Evolutionary conservation across 2,888 invertebrate species (phyloP).

Genomic region (Nezara viridula): DNA sequence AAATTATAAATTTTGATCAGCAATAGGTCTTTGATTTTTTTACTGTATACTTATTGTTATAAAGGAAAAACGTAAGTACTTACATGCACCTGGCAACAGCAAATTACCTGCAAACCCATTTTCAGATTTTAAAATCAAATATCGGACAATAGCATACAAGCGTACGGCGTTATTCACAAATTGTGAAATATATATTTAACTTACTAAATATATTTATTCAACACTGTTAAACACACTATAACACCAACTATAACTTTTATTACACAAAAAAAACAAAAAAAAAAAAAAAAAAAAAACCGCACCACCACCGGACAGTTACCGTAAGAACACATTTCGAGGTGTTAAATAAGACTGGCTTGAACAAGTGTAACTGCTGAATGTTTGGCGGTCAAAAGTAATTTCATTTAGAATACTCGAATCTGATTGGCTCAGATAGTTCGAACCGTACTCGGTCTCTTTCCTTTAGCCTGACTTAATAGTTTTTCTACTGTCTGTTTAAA

Average conservation of each 20-base stretch:
- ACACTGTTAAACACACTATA: background rate
- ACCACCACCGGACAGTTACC: background rate
- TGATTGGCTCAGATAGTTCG: background rate
- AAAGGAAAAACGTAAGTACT: background rate
- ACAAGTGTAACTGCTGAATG: background rate
- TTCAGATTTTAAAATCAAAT: background rate
- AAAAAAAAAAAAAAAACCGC: too few species aligned
- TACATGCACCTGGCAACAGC: background rate
- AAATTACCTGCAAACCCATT: background rate
- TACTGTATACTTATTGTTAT: too few species aligned
- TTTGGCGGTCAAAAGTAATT: background rate
- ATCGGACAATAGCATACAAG: background rate
- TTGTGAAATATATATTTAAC: background rate
- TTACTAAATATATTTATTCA: background rate
- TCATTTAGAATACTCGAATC: background rate
- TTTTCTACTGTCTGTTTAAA: background rate
- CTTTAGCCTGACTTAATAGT: background rate
- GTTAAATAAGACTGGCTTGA: background rate
- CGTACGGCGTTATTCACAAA: background rate
- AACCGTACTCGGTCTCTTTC: background rate
- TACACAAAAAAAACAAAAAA: too few species aligned
- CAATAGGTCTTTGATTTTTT: too few species aligned
- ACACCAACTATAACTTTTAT: too few species aligned
- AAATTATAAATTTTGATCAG: too few species aligned
- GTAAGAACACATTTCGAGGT: background rate